These are phyloP conservation scores for Tenodera sinensis DNA, from an alignment of 2,888 invertebrate species.

Conservation along the genomic window DNA sequence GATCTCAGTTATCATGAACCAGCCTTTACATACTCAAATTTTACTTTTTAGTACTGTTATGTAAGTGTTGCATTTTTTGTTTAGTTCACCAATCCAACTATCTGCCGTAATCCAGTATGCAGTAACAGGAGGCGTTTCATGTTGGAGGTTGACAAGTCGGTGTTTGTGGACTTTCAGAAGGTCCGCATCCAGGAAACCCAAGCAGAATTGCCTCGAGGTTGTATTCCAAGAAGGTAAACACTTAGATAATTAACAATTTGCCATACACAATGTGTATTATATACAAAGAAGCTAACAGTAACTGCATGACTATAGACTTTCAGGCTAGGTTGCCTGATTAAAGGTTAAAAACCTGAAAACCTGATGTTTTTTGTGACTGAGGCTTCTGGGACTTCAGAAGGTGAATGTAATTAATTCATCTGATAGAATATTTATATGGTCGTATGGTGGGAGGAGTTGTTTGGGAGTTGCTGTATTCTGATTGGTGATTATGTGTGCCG, in stretches of 20 bases:
- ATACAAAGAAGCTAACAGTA: neutral
- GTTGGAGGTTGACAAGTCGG: slow-evolving; percentile 88
- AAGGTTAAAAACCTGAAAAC: too few species aligned
- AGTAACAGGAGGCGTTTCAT: slow-evolving; percentile 85
- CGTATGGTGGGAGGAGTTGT: too few species aligned
- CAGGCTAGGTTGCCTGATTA: too few species aligned
- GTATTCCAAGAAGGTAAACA: slow-evolving; percentile 82
- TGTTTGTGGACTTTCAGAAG: slow-evolving; percentile 98
- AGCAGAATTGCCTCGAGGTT: slow-evolving; percentile 91
- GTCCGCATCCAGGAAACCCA: slow-evolving; percentile 97
- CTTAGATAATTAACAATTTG: too few species aligned
- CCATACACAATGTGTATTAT: neutral
- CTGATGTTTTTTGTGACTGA: too few species aligned
- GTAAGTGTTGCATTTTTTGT: slow-evolving; percentile 35
- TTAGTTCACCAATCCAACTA: slow-evolving; percentile 89
- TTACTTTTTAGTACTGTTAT: too few species aligned
- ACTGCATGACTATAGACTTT: neutral
- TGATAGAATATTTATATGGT: too few species aligned
- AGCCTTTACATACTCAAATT: too few species aligned
- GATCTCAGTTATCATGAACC: neutral
- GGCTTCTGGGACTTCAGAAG: too few species aligned
- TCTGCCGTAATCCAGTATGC: slow-evolving; percentile 95
- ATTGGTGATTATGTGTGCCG: too few species aligned
- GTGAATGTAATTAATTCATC: too few species aligned
- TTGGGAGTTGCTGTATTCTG: too few species aligned